Evolutionary conservation across 2,113 vertebrate genomes (phyloP).

Genomic region (Stigmatopora argus): DNA sequence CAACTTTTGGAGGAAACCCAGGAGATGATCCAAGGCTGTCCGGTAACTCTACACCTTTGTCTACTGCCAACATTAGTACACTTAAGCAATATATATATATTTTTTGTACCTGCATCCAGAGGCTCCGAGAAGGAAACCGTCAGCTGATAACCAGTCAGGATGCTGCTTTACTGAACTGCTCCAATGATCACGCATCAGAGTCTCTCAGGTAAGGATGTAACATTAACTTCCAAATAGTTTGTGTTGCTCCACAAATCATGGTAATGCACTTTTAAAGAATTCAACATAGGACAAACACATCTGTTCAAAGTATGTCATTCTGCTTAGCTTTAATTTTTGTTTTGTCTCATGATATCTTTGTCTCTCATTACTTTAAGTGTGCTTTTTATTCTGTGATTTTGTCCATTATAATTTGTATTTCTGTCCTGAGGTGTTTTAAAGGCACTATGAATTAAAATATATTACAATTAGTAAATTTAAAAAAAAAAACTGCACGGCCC

Average conservation of each 20-base stretch:
- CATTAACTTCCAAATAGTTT: background rate
- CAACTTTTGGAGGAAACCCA: constrained; percentile 67
- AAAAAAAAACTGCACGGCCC: too few relatives aligned
- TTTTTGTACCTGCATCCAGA: constrained; percentile 51
- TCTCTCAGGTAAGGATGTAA: constrained; percentile 70
- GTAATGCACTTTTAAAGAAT: background rate
- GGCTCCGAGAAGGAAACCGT: constrained; percentile 72
- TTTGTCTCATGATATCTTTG: too few relatives aligned
- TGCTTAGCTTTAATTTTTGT: too few relatives aligned
- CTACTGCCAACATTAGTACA: too few relatives aligned
- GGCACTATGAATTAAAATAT: too few relatives aligned
- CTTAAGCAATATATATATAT: too few relatives aligned
- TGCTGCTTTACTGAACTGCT: constrained; percentile 68
- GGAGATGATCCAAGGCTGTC: constrained; percentile 71
- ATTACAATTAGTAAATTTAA: too few relatives aligned
- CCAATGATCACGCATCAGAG: constrained; percentile 63
- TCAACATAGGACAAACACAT: too few relatives aligned
- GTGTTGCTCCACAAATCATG: background rate
- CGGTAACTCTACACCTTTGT: constrained; percentile 55
- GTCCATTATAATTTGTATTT: background rate
- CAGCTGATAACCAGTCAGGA: constrained; percentile 76
- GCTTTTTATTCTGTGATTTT: background rate
- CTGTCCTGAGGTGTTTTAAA: too few relatives aligned
- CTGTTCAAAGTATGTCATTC: too few relatives aligned
- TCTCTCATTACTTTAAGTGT: too few relatives aligned